phyloP scores from a whole-genome alignment of 1,140 invertebrate genomes.

The Schlechtendalia chinensis region DNA sequence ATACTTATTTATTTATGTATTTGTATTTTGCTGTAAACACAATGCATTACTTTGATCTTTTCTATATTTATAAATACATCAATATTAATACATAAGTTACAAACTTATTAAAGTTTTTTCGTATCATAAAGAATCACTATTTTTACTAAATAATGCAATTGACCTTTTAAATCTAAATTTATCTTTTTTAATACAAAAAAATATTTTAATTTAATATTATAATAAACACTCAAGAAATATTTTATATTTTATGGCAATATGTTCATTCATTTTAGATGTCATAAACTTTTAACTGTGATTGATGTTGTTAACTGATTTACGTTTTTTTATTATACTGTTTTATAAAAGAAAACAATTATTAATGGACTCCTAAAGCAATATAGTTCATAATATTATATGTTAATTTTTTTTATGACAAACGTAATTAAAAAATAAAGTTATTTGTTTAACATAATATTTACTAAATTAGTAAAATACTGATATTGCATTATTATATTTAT shows the following conservation, averaged over 20 bases:
- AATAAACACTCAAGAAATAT: neutral
- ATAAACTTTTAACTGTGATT: neutral
- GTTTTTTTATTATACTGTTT: neutral
- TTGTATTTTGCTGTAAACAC: neutral
- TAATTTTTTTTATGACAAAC: no score
- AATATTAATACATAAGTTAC: neutral
- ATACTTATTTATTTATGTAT: neutral
- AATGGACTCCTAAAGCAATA: no score
- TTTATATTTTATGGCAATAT: no score
- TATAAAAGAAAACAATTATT: neutral
- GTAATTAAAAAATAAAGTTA: no score
- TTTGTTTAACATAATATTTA: no score
- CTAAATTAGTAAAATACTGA: no score
- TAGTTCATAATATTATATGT: no score
- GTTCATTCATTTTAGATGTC: neutral
- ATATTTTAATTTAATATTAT: neutral
- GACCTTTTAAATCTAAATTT: neutral
- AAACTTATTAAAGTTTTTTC: no score
- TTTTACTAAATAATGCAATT: neutral
- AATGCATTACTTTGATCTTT: neutral
- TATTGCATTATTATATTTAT: no score
- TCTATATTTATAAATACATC: neutral
- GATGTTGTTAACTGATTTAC: slow-evolving; percentile 27
- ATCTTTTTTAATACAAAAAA: neutral
- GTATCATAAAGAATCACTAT: neutral